Evolutionary conservation across 2,797 vertebrate genomes (phyloP).

Genomic region (Squalus acanthias): DNA sequence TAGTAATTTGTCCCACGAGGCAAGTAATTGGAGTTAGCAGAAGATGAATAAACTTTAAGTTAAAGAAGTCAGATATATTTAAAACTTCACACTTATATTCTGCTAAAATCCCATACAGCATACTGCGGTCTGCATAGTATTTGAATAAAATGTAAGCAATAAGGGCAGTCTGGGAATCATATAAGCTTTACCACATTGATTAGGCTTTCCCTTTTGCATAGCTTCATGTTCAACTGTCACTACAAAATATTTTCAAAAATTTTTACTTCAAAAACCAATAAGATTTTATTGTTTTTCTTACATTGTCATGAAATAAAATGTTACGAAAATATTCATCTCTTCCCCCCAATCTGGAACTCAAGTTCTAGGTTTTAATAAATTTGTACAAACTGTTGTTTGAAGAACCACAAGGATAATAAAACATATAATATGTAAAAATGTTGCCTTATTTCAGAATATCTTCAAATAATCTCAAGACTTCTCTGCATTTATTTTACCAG

Average conservation of each 20-base stretch:
- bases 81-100: background rate
- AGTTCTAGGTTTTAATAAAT: background rate
- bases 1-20: background rate
- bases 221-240: background rate
- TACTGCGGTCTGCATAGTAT: background rate
- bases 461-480: background rate
- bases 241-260: background rate
- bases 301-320: background rate
- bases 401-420: background rate
- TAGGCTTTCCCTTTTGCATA: background rate
- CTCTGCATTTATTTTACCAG: slow-evolving; percentile 54
- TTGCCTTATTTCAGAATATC: background rate
- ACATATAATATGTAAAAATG: background rate
- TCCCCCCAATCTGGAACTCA: background rate
- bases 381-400: background rate
- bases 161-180: background rate
- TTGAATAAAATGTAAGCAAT: background rate
- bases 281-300: background rate
- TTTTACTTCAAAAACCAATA: no score
- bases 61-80: slow-evolving; percentile 1
- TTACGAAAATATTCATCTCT: background rate
- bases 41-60: background rate
- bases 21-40: background rate
- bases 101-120: background rate
- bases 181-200: background rate